Base-by-base conservation (phyloP, 1,140 invertebrate genomes). In the Sycobia sp. region DNA sequence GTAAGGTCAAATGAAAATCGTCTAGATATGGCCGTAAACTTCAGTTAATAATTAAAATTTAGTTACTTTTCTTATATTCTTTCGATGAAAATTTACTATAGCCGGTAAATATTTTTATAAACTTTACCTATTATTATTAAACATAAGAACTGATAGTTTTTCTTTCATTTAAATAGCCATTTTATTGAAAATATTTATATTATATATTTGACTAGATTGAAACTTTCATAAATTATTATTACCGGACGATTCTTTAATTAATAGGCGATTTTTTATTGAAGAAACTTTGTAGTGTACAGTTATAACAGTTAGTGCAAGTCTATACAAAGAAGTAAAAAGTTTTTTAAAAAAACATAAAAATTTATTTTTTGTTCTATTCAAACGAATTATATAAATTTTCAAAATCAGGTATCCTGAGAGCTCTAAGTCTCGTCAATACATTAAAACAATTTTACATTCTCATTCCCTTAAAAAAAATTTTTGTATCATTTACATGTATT, bases 81-180 rank as follows among this genome's bases (percentile, higher is more conserved):
- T 58, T 49, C 9, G 22, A 60, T 32, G 29, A 54, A 41, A 38
- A 46, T 54, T 49, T 16, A 51, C 18, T 49, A 29, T 23, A 27
- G 11, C 32, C 49, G 43, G 41, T 23, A 39, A 29, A 55, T 62
- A 62, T 62, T 62, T 62, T 62, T 62, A 62, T 62, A 62, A 56
- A 27, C 34, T 56, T 62, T 25, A 34, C 34, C 39, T 29, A 44
- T 23, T 57, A 36, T 56, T 20, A 27, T 29, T 22, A 27, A 20
- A 32, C 10, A 20, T 54, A 39, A 29, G 9, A 34, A 34, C 14
- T 46, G n/a, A 27, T 27, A 43, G 23, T 29, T 9, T 4, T 23
- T 18, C 46, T 55, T 34, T 62, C 25, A 47, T 54, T 54, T 29
- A 16, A 34, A 27, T 22, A 13, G 18, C 34, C 50, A 53, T 10